phyloP scores from a whole-genome alignment of 2,888 invertebrate genomes.

The Tetheella fluctuosa region DNA sequence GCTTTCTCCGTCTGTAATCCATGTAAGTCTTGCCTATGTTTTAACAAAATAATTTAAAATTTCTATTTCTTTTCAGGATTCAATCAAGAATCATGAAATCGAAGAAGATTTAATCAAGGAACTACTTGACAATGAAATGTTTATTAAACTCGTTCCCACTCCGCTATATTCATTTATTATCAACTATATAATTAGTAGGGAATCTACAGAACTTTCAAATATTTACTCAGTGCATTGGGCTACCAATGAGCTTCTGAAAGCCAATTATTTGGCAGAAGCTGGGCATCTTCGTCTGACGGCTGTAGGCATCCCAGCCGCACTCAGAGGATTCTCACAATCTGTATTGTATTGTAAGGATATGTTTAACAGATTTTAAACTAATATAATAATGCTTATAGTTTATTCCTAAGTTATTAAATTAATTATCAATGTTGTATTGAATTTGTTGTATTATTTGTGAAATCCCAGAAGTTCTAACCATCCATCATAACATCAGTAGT shows the following conservation, averaged over 20 bases:
- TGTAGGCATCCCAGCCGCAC: constrained; percentile 58
- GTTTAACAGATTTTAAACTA: constrained; percentile 37
- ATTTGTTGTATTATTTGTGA: constrained; percentile 4
- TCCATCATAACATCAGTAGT: too few species aligned
- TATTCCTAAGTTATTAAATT: constrained; percentile 34
- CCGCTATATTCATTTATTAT: constrained; percentile 60
- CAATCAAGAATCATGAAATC: constrained; percentile 50
- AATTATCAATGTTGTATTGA: constrained; percentile 22
- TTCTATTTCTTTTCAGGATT: constrained; percentile 50
- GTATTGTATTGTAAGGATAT: constrained; percentile 59
- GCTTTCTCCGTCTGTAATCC: too few species aligned
- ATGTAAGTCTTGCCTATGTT: too few species aligned
- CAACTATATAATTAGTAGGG: constrained; percentile 56
- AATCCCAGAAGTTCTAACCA: not conserved
- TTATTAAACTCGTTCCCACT: constrained; percentile 64
- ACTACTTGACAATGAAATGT: constrained; percentile 66
- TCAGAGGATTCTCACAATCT: constrained; percentile 68
- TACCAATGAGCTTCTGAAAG: constrained; percentile 52
- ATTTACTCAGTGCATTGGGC: constrained; percentile 64
- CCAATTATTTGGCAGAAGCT: constrained; percentile 66
- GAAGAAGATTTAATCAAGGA: constrained; percentile 68
- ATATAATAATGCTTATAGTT: constrained; percentile 18
- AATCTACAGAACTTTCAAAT: constrained; percentile 35
- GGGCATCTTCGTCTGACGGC: constrained; percentile 64
- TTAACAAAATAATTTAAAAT: not conserved